These are phyloP conservation scores for Ophioderma brevispina DNA, from an alignment of 35 echinoderm and acorn worm genomes.

Conservation along the genomic window DNA sequence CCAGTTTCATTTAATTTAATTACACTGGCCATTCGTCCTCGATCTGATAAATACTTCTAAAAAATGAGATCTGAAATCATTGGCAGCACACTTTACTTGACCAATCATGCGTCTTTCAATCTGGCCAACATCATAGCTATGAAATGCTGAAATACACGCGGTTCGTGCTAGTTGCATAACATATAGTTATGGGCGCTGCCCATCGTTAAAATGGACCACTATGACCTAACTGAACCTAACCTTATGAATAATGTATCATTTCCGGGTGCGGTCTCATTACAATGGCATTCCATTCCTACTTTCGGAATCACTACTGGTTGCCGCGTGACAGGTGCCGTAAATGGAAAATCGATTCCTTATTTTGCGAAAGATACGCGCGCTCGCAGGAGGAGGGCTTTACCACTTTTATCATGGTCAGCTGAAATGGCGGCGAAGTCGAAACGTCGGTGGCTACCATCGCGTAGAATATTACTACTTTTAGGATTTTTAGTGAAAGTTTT, in stretches of 20 bases:
- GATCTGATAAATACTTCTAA: neutral
- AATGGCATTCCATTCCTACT: constrained; percentile 55
- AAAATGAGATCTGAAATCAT: neutral
- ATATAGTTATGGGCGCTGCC: neutral
- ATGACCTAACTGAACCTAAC: neutral
- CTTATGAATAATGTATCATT: constrained; percentile 25
- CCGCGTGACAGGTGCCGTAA: neutral
- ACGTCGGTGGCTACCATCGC: neutral
- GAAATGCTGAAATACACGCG: neutral
- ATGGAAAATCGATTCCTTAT: constrained; percentile 19
- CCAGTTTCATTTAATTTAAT: neutral
- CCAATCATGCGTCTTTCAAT: neutral
- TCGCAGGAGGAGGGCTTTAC: neutral
- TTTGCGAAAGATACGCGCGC: neutral
- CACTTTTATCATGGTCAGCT: neutral
- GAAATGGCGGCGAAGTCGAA: neutral
- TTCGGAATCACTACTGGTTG: constrained; percentile 16
- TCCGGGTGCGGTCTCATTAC: constrained; percentile 29
- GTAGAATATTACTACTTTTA: constrained; percentile 25
- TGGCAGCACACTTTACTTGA: too few relatives aligned
- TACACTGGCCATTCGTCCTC: neutral
- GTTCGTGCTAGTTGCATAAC: neutral
- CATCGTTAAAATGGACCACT: constrained; percentile 17
- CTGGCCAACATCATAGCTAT: neutral
- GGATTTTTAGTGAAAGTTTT: neutral